A percentile compares a stretch with the other conserved stretches of the same genome.
These are phyloP conservation scores for Alentia gelatinosa DNA, from an alignment of 2,888 invertebrate genomes.

Conservation along the genomic window DNA sequence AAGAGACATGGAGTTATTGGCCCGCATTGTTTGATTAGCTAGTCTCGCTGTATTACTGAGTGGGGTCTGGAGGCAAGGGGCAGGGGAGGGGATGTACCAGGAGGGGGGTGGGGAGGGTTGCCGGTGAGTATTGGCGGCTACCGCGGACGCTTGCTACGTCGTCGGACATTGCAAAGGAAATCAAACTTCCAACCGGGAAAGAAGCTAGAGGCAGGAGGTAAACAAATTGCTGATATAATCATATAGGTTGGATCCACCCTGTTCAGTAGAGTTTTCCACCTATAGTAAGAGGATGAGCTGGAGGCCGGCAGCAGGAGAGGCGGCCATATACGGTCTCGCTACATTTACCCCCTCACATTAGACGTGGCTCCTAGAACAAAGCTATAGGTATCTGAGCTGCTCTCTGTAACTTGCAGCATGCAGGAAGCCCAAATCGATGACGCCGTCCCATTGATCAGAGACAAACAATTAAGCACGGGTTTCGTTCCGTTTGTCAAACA, in stretches of 20 bases:
- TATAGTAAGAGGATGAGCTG: no score
- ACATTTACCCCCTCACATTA: not conserved
- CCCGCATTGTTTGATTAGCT: not conserved
- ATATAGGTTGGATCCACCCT: no score
- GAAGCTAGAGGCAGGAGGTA: not conserved
- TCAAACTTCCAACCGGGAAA: not conserved
- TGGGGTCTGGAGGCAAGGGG: not conserved
- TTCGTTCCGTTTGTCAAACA: not conserved
- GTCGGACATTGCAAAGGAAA: not conserved
- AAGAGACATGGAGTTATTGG: not conserved
- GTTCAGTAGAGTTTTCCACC: no score
- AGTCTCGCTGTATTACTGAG: not conserved
- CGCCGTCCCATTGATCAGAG: not conserved
- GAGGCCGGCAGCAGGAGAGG: no score
- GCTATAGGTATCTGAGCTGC: not conserved
- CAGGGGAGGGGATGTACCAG: not conserved
- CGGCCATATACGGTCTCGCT: not conserved
- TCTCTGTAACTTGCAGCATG: not conserved
- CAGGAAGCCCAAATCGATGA: not conserved
- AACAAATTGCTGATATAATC: slow-evolving; percentile 15
- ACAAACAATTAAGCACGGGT: not conserved
- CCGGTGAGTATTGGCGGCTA: not conserved
- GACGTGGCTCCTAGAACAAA: not conserved
- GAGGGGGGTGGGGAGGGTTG: not conserved
- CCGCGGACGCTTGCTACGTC: not conserved